These are phyloP conservation scores for Chaetodon trifasciatus DNA, from an alignment of 2,797 vertebrate species.

Conservation along the genomic window DNA sequence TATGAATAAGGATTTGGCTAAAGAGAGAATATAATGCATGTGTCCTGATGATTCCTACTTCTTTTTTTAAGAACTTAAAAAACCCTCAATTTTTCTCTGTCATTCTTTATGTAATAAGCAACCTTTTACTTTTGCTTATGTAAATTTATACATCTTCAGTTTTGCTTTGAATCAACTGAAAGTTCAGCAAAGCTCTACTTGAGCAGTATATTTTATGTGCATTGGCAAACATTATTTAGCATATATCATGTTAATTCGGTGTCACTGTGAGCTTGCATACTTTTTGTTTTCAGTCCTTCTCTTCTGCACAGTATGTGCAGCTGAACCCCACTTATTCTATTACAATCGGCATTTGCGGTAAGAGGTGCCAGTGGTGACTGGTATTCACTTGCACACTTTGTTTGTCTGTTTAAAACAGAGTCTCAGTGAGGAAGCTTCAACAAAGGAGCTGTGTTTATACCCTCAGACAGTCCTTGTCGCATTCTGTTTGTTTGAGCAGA, in stretches of 20 bases:
- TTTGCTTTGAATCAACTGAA: slow-evolving; percentile 36
- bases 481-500: slow-evolving; percentile 68
- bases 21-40: not conserved
- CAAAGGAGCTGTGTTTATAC: slow-evolving; percentile 75
- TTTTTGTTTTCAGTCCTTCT: slow-evolving; percentile 6
- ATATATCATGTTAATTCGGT: slow-evolving; percentile 33
- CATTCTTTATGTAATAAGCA: slow-evolving; percentile 5
- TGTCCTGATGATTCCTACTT: not conserved
- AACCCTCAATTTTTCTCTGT: not conserved
- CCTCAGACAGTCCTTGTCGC: slow-evolving; percentile 74
- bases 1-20: not conserved
- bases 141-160: slow-evolving; percentile 27
- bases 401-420: slow-evolving; percentile 74
- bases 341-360: slow-evolving; percentile 42
- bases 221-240: slow-evolving; percentile 21
- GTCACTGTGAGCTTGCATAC: slow-evolving; percentile 7
- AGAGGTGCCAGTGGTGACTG: slow-evolving; percentile 64
- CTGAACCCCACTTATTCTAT: slow-evolving; percentile 42
- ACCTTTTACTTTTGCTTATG: slow-evolving; percentile 23
- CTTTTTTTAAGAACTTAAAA: not conserved
- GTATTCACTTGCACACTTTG: slow-evolving; percentile 71
- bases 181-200: slow-evolving; percentile 33
- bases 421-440: slow-evolving; percentile 70
- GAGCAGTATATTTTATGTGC: not conserved
- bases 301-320: slow-evolving; percentile 8